These are phyloP conservation scores for Tachypleus tridentatus DNA, from an alignment of 1,140 invertebrate species.

Conservation along the genomic window DNA sequence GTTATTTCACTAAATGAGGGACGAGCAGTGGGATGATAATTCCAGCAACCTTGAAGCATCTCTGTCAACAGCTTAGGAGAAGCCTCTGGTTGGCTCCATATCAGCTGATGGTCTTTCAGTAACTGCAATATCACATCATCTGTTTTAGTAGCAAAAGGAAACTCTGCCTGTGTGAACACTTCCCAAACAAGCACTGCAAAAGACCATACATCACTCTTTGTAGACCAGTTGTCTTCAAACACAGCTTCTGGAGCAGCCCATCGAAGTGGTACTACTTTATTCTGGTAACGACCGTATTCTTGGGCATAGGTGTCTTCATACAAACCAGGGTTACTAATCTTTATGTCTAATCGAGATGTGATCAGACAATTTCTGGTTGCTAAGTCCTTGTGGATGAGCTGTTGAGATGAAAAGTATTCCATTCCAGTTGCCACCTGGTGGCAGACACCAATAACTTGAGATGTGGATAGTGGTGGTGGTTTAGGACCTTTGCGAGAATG, in stretches of 20 bases:
- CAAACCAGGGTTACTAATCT: slow-evolving; percentile 67
- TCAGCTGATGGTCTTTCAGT: slow-evolving; percentile 9
- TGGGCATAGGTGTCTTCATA: slow-evolving; percentile 39
- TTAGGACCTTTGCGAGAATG: slow-evolving; percentile 31
- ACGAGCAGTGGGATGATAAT: slow-evolving; percentile 47
- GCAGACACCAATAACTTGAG: slow-evolving; percentile 56
- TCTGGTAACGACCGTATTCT: slow-evolving; percentile 28
- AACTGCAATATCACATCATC: slow-evolving; percentile 13
- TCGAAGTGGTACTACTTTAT: slow-evolving; percentile 55
- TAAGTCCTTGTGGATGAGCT: slow-evolving; percentile 73
- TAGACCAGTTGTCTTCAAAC: slow-evolving; percentile 79
- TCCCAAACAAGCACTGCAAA: slow-evolving; percentile 85
- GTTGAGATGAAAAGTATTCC: slow-evolving; percentile 59
- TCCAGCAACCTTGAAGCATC: slow-evolving; percentile 47
- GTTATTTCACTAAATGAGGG: slow-evolving; percentile 46
- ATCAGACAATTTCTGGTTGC: slow-evolving; percentile 88
- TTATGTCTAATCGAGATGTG: slow-evolving; percentile 64
- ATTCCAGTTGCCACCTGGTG: slow-evolving; percentile 72
- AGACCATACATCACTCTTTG: slow-evolving; percentile 87
- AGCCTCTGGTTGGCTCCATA: slow-evolving; percentile 12
- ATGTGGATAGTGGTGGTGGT: slow-evolving; percentile 49
- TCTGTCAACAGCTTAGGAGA: slow-evolving; percentile 25
- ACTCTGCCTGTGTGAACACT: slow-evolving; percentile 69
- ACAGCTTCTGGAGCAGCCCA: slow-evolving; percentile 83
- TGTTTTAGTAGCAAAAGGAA: slow-evolving; percentile 41